Conservation (phyloP, 2,797 vertebrate genomes). For the Parotocinclus haroldoi region DNA sequence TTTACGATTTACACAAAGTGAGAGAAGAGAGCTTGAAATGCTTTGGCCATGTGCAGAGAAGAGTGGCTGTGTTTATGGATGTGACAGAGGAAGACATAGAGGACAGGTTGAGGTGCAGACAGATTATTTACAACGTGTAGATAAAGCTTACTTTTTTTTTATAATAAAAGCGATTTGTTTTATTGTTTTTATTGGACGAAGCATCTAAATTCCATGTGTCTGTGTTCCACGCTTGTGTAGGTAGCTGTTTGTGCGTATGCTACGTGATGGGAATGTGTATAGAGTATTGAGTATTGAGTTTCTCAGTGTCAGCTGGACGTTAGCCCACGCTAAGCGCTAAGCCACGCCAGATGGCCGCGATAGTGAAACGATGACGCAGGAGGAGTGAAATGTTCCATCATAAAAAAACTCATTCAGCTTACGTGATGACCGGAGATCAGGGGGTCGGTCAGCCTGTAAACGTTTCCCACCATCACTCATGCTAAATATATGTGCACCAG, state of each 20-base stretch:
- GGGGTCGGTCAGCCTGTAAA: slow-evolving; percentile 6
- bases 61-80: too few relatives aligned
- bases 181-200: too few relatives aligned
- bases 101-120: too few relatives aligned
- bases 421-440: slow-evolving; percentile 39
- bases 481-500: background rate
- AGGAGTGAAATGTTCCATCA: slow-evolving; percentile 48
- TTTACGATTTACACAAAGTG: too few relatives aligned
- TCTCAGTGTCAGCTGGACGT: slow-evolving; percentile 47
- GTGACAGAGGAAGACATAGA: too few relatives aligned
- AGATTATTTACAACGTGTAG: too few relatives aligned
- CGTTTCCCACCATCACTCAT: background rate
- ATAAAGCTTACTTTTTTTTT: too few relatives aligned
- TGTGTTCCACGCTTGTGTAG: slow-evolving; percentile 17
- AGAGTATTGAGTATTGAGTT: slow-evolving; percentile 47
- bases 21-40: too few relatives aligned
- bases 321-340: slow-evolving; percentile 49
- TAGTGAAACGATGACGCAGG: slow-evolving; percentile 51
- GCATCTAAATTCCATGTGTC: too few relatives aligned
- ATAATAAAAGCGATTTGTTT: too few relatives aligned
- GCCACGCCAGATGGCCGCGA: slow-evolving; percentile 51
- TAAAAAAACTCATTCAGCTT: slow-evolving; percentile 36
- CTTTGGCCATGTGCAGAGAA: too few relatives aligned
- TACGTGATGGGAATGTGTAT: slow-evolving; percentile 42
- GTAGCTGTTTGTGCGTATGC: slow-evolving; percentile 13